A percentile compares a stretch with the other conserved stretches of the same genome.
These are phyloP conservation scores for Ancistrus triradiatus DNA, from an alignment of 2,113 vertebrate genomes.

Conservation along the genomic window DNA sequence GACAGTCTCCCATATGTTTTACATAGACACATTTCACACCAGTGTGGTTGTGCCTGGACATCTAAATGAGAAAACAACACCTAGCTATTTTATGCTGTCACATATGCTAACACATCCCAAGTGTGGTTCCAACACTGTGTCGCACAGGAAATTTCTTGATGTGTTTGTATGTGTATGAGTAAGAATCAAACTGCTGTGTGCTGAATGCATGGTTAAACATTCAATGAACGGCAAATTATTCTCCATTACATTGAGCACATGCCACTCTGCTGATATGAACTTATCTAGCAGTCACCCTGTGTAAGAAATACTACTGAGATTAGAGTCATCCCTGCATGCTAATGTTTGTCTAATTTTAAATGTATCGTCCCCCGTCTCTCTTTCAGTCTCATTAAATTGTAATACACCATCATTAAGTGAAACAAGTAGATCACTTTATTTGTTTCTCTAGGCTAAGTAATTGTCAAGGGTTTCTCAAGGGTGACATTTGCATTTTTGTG, in stretches of 20 bases:
- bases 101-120: slow-evolving; percentile 31
- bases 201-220: slow-evolving; percentile 34
- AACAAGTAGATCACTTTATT: no score
- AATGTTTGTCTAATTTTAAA: no score
- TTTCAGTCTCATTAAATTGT: no score
- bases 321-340: no score
- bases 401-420: no score
- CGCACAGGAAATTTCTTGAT: slow-evolving; percentile 22
- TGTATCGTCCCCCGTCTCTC: no score
- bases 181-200: not conserved
- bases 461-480: no score
- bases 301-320: no score
- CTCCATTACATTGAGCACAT: slow-evolving; percentile 20
- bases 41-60: slow-evolving; percentile 15
- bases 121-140: slow-evolving; percentile 15
- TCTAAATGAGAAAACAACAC: slow-evolving; percentile 23
- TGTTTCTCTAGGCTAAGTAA: no score
- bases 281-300: not conserved
- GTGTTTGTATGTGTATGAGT: slow-evolving; percentile 2
- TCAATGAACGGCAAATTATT: slow-evolving; percentile 38
- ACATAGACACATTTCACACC: slow-evolving; percentile 33
- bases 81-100: slow-evolving; percentile 23
- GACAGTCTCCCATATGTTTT: slow-evolving; percentile 9
- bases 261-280: not conserved
- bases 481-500: no score